These are phyloP conservation scores for Hyperoplus immaculatus DNA, from an alignment of 2,797 vertebrate genomes.

Conservation along the genomic window DNA sequence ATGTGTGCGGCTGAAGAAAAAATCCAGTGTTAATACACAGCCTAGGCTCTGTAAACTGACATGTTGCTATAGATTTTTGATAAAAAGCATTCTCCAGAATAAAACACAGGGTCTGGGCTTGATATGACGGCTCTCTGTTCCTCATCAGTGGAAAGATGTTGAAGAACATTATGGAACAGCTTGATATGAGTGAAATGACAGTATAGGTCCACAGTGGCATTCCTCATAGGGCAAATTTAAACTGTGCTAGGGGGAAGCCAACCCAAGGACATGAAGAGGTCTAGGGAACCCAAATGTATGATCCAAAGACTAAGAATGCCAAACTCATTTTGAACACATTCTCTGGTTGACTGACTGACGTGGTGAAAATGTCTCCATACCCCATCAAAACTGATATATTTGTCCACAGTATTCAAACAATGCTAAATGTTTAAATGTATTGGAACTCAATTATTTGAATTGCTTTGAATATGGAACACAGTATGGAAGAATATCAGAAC, in stretches of 20 bases:
- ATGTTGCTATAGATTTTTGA: no score
- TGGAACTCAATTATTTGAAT: no score
- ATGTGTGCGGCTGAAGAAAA: no score
- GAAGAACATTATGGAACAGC: slow-evolving; percentile 41
- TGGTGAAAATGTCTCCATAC: neutral
- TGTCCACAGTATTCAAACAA: neutral
- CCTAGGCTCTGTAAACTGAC: no score
- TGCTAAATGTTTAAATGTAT: no score
- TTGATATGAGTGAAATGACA: slow-evolving; percentile 36
- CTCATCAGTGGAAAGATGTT: slow-evolving; percentile 11
- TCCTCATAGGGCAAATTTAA: slow-evolving; percentile 35
- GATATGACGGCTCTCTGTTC: neutral
- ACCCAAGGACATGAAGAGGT: slow-evolving; percentile 50
- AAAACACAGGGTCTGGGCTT: neutral
- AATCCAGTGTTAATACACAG: no score
- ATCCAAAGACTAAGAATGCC: slow-evolving; percentile 7
- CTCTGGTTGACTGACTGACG: neutral
- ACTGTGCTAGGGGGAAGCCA: slow-evolving; percentile 40
- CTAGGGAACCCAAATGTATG: slow-evolving; percentile 20
- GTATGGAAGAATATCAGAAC: no score
- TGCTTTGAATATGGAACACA: no score
- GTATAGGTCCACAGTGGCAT: slow-evolving; percentile 39
- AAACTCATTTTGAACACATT: slow-evolving; percentile 22
- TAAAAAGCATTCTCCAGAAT: no score
- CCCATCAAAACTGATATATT: neutral